Evolutionary conservation across 2,888 invertebrate species (phyloP).

Genomic region (Nemurella pictetii): DNA sequence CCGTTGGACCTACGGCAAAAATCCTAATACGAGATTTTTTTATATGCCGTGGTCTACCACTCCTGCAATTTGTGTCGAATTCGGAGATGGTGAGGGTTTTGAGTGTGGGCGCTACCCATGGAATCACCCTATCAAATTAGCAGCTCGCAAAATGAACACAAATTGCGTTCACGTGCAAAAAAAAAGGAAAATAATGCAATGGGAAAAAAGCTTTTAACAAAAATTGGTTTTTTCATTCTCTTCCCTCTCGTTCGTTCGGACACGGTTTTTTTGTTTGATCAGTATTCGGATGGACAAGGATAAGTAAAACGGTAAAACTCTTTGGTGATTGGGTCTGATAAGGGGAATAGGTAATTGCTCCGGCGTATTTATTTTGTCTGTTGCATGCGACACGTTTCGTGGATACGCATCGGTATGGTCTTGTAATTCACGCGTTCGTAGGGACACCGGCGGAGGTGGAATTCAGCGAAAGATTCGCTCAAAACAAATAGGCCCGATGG

Average conservation of each 20-base stretch:
- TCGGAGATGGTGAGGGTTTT: too few species aligned
- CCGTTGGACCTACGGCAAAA: too few species aligned
- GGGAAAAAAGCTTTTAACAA: not conserved
- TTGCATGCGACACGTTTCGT: not conserved
- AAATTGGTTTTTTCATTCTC: not conserved
- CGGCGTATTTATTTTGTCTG: not conserved
- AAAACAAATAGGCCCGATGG: too few species aligned
- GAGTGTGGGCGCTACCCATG: too few species aligned
- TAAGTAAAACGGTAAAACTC: not conserved
- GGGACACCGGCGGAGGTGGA: too few species aligned
- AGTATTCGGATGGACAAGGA: not conserved
- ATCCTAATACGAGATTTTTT: too few species aligned
- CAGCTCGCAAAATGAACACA: not conserved
- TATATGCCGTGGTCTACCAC: too few species aligned
- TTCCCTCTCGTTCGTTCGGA: not conserved
- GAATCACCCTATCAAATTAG: too few species aligned
- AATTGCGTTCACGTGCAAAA: not conserved
- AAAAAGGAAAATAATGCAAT: not conserved
- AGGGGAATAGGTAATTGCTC: not conserved
- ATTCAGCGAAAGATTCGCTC: too few species aligned
- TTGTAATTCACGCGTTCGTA: too few species aligned
- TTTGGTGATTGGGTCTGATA: not conserved
- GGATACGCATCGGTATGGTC: not conserved
- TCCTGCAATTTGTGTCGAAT: too few species aligned
- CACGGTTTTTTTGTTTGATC: not conserved